phyloP scores from a whole-genome alignment of 2,797 vertebrate genomes.

The Paratrypauchen microcephalus region DNA sequence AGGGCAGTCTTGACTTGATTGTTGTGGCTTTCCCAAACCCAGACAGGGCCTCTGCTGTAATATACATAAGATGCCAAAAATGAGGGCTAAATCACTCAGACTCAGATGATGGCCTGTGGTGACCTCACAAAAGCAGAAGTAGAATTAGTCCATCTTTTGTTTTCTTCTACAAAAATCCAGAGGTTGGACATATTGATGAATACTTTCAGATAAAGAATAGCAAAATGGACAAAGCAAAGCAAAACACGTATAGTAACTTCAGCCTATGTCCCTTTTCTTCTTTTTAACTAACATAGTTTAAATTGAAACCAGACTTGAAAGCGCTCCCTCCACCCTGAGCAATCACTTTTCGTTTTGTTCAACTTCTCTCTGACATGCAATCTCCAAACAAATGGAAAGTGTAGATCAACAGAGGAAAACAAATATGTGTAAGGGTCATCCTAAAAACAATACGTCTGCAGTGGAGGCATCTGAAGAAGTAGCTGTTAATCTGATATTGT shows the following conservation, averaged over 20 bases:
- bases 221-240: conserved; percentile 41
- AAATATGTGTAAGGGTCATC: conserved; percentile 27
- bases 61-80: neutral
- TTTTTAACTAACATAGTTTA: conserved; percentile 59
- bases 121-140: neutral
- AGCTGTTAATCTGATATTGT: conserved; percentile 11
- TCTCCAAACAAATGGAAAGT: conserved; percentile 57
- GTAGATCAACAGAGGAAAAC: conserved; percentile 38
- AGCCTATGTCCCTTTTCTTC: conserved; percentile 33
- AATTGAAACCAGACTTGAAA: conserved; percentile 78
- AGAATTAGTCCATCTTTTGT: neutral
- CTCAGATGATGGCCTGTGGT: neutral
- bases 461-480: conserved; percentile 14
- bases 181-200: neutral
- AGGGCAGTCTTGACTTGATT: too few species aligned
- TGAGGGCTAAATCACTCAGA: neutral
- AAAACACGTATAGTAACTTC: conserved; percentile 35
- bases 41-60: neutral
- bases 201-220: neutral
- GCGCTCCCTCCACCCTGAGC: conserved; percentile 52
- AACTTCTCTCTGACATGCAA: conserved; percentile 41
- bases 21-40: too few species aligned
- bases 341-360: conserved; percentile 50
- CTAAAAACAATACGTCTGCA: conserved; percentile 17
- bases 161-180: neutral